Percentiles rank a stretch among this genome's conserved stretches.
phyloP scores from a whole-genome alignment of 2,888 invertebrate genomes.

The Seira sanloemensis region DNA sequence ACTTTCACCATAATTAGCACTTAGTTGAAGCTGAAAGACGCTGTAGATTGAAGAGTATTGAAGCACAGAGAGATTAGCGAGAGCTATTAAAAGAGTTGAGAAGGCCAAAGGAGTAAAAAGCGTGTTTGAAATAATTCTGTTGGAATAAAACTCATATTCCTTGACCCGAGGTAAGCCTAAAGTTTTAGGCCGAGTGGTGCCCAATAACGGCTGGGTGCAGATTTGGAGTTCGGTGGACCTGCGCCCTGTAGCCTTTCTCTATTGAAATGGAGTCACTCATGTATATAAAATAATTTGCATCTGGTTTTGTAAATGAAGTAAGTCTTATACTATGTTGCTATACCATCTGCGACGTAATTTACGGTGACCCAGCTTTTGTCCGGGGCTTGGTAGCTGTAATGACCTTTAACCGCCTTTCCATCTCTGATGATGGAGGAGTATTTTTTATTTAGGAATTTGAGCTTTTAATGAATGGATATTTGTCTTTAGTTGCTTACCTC shows the following conservation, averaged over 20 bases:
- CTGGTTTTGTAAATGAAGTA: background rate
- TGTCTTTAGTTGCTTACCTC: constrained; percentile 14
- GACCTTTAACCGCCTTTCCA: constrained; percentile 47
- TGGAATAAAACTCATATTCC: too few relatives aligned
- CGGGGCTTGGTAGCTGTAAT: constrained; percentile 43
- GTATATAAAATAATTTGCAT: background rate
- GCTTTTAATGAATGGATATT: background rate
- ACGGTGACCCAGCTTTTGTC: constrained; percentile 43
- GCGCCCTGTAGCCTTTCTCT: constrained; percentile 56
- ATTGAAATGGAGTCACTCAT: background rate
- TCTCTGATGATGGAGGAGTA: constrained; percentile 14
- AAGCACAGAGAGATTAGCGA: too few relatives aligned
- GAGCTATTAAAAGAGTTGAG: too few relatives aligned
- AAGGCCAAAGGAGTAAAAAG: too few relatives aligned
- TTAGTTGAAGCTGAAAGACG: too few relatives aligned
- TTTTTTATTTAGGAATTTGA: background rate
- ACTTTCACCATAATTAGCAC: too few relatives aligned
- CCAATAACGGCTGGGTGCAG: constrained; percentile 36
- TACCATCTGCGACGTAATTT: constrained; percentile 44
- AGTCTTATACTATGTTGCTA: background rate
- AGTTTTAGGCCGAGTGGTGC: too few relatives aligned
- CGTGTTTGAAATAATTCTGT: too few relatives aligned
- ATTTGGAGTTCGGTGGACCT: constrained; percentile 61
- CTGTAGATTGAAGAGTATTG: too few relatives aligned
- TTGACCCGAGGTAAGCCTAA: too few relatives aligned